A percentile compares a stretch with the other conserved stretches of the same genome.
phyloP scores from a whole-genome alignment of 2,113 vertebrate species.

The Notothenia rossii region DNA sequence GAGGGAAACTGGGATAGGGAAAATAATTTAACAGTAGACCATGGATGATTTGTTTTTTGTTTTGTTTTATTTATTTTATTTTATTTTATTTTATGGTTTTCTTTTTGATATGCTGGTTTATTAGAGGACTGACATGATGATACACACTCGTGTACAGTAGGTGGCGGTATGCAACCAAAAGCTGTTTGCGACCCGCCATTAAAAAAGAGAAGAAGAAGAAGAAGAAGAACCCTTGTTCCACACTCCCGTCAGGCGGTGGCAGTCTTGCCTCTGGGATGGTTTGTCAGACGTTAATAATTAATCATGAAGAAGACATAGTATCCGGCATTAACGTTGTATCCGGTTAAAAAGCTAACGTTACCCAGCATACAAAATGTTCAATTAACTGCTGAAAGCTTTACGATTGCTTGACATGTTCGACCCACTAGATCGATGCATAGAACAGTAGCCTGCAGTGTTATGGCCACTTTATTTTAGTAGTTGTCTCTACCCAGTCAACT shows the following conservation, averaged over 20 bases:
- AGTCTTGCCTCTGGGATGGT: neutral
- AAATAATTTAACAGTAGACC: too few species aligned
- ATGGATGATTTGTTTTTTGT: too few species aligned
- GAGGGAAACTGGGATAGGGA: too few species aligned
- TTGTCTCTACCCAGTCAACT: neutral
- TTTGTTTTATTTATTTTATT: too few species aligned
- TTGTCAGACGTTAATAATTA: neutral
- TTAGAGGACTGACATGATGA: too few species aligned
- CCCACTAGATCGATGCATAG: neutral
- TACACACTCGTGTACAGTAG: too few species aligned
- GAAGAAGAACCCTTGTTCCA: neutral
- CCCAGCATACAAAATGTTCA: conserved; percentile 27
- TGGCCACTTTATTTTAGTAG: neutral
- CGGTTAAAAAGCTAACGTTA: conserved; percentile 62
- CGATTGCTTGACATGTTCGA: neutral
- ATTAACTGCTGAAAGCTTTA: conserved; percentile 23
- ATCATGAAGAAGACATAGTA: neutral
- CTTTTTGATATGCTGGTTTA: too few species aligned
- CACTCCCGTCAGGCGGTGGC: neutral
- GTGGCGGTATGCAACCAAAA: too few species aligned
- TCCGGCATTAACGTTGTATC: conserved; percentile 58
- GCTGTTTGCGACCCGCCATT: too few species aligned
- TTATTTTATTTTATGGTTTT: too few species aligned
- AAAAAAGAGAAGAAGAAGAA: too few species aligned
- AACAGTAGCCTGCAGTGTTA: neutral